These are phyloP conservation scores for Botia almorhae DNA, from an alignment of 2,797 vertebrate genomes.

Conservation along the genomic window DNA sequence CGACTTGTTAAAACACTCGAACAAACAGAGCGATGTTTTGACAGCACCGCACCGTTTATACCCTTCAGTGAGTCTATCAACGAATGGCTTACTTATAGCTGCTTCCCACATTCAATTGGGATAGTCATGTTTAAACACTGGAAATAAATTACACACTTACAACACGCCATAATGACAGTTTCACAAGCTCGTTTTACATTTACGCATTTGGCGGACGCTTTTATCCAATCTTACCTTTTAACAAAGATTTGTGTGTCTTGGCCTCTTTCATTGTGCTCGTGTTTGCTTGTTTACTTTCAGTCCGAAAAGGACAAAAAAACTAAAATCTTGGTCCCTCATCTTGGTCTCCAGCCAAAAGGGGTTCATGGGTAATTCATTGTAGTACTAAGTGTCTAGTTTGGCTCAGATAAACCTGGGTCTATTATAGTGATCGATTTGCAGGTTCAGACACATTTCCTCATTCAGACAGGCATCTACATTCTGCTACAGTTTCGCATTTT, in stretches of 20 bases:
- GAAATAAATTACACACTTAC: background rate
- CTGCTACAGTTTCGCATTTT: background rate
- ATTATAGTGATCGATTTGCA: background rate
- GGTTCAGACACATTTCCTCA: background rate
- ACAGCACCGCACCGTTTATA: background rate
- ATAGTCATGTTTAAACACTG: background rate
- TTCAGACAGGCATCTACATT: background rate
- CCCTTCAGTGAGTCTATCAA: background rate
- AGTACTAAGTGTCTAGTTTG: background rate
- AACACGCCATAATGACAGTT: too few relatives aligned
- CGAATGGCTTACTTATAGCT: background rate
- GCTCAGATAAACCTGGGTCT: background rate
- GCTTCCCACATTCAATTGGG: background rate
- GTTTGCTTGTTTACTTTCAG: background rate
- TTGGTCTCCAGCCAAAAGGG: background rate
- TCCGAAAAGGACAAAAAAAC: slow-evolving; percentile 13
- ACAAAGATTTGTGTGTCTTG: background rate
- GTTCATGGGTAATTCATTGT: background rate
- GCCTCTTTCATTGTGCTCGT: background rate
- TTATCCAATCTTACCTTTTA: background rate
- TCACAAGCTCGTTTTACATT: too few relatives aligned
- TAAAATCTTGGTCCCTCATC: background rate
- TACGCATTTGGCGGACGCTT: too few relatives aligned
- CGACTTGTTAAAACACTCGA: background rate
- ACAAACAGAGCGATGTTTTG: background rate